Conservation (phyloP, 2,797 vertebrate genomes). For the Argya squamiceps region DNA sequence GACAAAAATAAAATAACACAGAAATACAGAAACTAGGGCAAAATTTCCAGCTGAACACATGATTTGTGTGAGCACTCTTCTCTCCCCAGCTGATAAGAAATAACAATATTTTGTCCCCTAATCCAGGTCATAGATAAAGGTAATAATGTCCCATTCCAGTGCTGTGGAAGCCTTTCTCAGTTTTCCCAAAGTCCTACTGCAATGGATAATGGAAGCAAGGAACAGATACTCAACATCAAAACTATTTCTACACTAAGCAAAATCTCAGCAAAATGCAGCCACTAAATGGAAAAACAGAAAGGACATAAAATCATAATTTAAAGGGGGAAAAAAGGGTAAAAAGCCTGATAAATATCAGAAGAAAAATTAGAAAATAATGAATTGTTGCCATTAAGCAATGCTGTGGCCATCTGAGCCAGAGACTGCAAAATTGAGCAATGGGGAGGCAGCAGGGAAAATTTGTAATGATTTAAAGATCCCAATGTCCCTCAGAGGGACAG, state of each 20-base stretch:
- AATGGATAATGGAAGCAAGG: not conserved
- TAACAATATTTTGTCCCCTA: not conserved
- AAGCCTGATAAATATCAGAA: not conserved
- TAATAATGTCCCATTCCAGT: rapidly evolving
- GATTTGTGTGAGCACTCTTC: not conserved
- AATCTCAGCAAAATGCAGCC: not conserved
- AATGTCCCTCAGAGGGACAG: not conserved
- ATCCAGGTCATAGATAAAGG: not conserved
- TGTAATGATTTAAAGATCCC: not conserved
- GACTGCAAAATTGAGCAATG: not conserved
- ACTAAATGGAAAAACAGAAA: not conserved
- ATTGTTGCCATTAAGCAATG: not conserved
- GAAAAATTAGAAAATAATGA: not conserved
- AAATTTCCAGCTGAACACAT: not conserved
- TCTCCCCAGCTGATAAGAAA: not conserved
- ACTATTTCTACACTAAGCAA: not conserved
- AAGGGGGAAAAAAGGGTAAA: rapidly evolving
- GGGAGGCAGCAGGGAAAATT: not conserved
- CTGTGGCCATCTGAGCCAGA: not conserved
- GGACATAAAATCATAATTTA: not conserved
- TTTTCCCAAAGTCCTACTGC: not conserved
- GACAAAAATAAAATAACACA: not conserved
- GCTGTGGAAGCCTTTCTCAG: not conserved
- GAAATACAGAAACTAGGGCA: not conserved
- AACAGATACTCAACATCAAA: not conserved